Evolutionary conservation across 2,888 invertebrate genomes (phyloP), one percentile per base, ranked within the genome.

Genomic region (Strigamia crassipes): DNA sequence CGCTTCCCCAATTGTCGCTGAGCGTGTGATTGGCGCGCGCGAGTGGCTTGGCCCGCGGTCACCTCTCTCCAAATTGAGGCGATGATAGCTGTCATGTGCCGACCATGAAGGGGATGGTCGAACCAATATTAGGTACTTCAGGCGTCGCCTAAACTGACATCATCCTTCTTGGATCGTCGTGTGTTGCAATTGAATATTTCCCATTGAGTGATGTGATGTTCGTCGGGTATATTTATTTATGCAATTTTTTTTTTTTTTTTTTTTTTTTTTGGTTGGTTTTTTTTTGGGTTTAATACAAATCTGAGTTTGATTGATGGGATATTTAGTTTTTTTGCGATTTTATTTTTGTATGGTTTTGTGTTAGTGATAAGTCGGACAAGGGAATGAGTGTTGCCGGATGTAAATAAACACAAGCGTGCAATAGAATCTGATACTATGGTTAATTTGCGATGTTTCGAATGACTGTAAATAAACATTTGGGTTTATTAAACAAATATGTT

Each of bases 11-110:
- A 78, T 78, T 78, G 78, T 78, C 78, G 38, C 21, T 21, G 42
- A 78, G 38, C 78, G 42, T 42, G 78, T 78, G 78, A 78, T 78
- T 78, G 78, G 78, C 42, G 78, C 42, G 78, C 78, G 38, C 78
- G 41, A 41, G 41, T 38, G 41, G 78, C 78, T 78, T 80, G 80
- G 80, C 80, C 80, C 51, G 80, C 80, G 80, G 80, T 80, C 80
- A 80, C 80, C 80, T 80, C 46, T 21, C 80, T 41, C 10, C 80
- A 80, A 80, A 80, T 80, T 80, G 46, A 51, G 51, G 51, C 46
- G 51, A 80, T 80, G 80, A 80, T 80, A 80, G 80, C 80, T 31
- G 80, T 80, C 80, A 51, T 51, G 73, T 73, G 73, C 73, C 73
- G 73, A 73, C 73, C 73, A 73, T 56, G 56, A 73, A 31, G 73